Percentiles rank a stretch among this genome's conserved stretches.
These are phyloP conservation scores for Drosophila mojavensis DNA, from an alignment of 1,140 invertebrate species.

Conservation along the genomic window DNA sequence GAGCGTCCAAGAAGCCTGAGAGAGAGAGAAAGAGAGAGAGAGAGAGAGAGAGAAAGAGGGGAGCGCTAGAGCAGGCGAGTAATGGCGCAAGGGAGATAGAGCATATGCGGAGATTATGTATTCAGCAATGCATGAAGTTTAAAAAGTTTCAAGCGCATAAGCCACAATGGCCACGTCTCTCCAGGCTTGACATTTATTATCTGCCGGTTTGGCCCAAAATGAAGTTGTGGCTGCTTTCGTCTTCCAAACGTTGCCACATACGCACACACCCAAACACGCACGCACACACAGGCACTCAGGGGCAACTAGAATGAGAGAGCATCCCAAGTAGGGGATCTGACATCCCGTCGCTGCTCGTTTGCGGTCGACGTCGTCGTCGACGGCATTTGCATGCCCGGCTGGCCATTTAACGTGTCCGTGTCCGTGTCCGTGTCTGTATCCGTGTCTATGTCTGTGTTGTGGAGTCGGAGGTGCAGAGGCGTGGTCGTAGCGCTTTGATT, in stretches of 20 bases:
- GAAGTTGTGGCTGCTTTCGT: conserved; percentile 51
- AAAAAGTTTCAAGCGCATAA: conserved; percentile 75
- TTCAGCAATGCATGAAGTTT: conserved; percentile 70
- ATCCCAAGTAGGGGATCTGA: conserved; percentile 20
- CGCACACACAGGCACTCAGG: conserved; percentile 4
- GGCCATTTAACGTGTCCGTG: conserved; percentile 57
- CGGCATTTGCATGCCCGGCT: conserved; percentile 71
- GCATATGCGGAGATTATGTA: conserved; percentile 66
- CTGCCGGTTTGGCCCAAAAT: conserved; percentile 54
- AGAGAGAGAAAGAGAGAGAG: not conserved
- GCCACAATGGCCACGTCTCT: conserved; percentile 77
- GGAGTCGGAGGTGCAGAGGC: conserved; percentile 7
- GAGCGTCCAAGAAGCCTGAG: not conserved
- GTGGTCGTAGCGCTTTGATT: conserved; percentile 26
- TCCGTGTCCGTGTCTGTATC: no score
- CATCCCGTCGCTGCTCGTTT: conserved; percentile 50
- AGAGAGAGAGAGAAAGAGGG: not conserved
- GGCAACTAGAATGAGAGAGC: not conserved
- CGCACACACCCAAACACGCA: conserved; percentile 21
- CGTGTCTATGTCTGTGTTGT: not conserved
- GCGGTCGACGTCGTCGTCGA: conserved; percentile 34
- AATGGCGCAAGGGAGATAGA: conserved; percentile 9
- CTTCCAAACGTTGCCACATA: conserved; percentile 17
- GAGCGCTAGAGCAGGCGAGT: not conserved
- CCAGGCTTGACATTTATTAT: conserved; percentile 77